These are phyloP conservation scores for Choloepus didactylus DNA, from an alignment of 2,797 vertebrate species.

Conservation along the genomic window DNA sequence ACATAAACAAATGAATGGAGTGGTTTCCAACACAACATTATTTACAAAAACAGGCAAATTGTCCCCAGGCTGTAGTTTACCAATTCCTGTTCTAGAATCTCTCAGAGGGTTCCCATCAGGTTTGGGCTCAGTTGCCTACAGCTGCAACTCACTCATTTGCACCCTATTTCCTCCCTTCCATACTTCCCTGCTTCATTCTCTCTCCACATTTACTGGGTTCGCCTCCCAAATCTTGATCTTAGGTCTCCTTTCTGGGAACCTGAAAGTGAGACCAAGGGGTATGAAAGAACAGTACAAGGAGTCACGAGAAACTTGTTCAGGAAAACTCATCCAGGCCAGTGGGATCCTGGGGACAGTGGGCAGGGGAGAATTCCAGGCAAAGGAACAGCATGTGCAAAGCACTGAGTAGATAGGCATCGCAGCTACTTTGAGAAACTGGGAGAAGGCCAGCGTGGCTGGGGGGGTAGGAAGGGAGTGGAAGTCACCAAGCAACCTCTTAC, in stretches of 20 bases:
- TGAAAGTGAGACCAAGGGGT: background rate
- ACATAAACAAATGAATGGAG: background rate
- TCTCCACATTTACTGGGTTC: background rate
- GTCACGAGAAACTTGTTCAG: background rate
- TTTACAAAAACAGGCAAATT: conserved; percentile 9
- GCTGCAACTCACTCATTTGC: background rate
- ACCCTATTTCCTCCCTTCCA: background rate
- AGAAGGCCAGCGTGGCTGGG: background rate
- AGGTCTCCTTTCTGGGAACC: background rate
- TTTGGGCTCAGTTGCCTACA: background rate
- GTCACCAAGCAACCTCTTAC: background rate
- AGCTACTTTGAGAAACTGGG: background rate
- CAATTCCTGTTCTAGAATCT: background rate
- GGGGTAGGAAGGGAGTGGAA: background rate
- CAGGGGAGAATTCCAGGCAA: background rate
- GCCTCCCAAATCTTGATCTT: background rate
- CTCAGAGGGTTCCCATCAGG: background rate
- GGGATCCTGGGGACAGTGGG: no score
- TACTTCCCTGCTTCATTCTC: background rate
- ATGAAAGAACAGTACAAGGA: background rate
- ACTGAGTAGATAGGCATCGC: background rate
- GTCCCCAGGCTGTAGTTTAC: background rate
- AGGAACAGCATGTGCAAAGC: background rate
- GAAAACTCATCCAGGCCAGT: background rate
- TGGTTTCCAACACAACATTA: background rate